Evolutionary conservation across 2,797 vertebrate species (phyloP).

Genomic region (Furcifer pardalis): DNA sequence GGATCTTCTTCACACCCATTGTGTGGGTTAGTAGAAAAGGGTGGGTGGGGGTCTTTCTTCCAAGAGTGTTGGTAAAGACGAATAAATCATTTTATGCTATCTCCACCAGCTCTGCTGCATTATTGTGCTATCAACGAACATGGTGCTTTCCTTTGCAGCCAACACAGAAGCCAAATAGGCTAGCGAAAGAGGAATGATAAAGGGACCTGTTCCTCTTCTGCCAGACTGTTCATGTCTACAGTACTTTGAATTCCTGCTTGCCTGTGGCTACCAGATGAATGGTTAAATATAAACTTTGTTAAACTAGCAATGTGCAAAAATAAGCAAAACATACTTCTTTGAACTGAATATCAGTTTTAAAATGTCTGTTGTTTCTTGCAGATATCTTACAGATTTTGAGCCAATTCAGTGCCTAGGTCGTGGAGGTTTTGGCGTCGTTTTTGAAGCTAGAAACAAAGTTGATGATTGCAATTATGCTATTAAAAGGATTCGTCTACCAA

Average conservation of each 20-base stretch:
- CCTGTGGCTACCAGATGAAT: not conserved
- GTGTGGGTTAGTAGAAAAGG: too few relatives aligned
- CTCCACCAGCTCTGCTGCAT: not conserved
- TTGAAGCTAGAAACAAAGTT: constrained; percentile 97
- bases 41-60: too few relatives aligned
- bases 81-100: too few relatives aligned
- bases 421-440: constrained; percentile 97
- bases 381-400: constrained; percentile 97
- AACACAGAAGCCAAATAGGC: not conserved
- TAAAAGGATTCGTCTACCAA: constrained; percentile 97
- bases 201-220: not conserved
- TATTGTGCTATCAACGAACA: not conserved
- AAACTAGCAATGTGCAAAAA: not conserved
- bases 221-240: not conserved
- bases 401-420: constrained; percentile 96
- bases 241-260: not conserved
- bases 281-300: not conserved
- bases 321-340: not conserved
- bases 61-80: too few relatives aligned
- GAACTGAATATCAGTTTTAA: not conserved
- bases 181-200: not conserved
- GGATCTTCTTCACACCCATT: too few relatives aligned
- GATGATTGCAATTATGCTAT: constrained; percentile 99
- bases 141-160: not conserved
- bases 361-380: constrained; percentile 58